These are phyloP conservation scores for Acropternis orthonyx DNA, from an alignment of 2,797 vertebrate genomes.

Conservation along the genomic window DNA sequence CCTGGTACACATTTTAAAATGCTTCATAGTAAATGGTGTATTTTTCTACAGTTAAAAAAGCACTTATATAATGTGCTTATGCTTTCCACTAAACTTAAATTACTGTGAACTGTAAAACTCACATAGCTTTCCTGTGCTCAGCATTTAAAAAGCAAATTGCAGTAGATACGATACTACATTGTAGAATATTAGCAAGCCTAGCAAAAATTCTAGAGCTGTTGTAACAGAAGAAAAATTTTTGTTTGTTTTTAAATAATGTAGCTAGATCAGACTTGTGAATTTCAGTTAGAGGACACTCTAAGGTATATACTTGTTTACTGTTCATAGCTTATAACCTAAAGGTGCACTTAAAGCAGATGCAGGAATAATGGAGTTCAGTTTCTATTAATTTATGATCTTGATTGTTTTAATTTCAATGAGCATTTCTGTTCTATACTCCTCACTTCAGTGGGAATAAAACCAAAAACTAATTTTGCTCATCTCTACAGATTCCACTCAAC, in stretches of 20 bases:
- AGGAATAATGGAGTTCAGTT: not conserved
- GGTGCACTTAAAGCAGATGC: not conserved
- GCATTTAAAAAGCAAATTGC: not conserved
- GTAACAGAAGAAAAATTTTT: not conserved
- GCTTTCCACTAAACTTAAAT: conserved; percentile 23
- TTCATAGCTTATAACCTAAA: not conserved
- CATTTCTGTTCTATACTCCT: not conserved
- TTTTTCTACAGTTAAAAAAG: not conserved
- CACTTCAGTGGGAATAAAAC: not conserved
- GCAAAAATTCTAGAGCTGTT: not conserved
- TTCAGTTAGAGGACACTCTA: not conserved
- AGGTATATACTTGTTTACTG: not conserved
- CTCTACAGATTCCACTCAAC: not conserved
- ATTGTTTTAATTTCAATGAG: not conserved
- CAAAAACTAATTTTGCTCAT: not conserved
- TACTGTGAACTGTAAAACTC: not conserved
- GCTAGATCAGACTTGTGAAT: not conserved
- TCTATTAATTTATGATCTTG: not conserved
- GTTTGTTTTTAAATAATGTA: not conserved
- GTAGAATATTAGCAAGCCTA: not conserved
- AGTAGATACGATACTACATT: not conserved
- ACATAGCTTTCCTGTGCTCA: not conserved
- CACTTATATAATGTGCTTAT: not conserved
- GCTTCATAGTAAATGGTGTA: not conserved
- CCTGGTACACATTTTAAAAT: not conserved